These are phyloP conservation scores for Prosopocoilus inquinatus DNA, from an alignment of 2,888 invertebrate species.

Conservation along the genomic window DNA sequence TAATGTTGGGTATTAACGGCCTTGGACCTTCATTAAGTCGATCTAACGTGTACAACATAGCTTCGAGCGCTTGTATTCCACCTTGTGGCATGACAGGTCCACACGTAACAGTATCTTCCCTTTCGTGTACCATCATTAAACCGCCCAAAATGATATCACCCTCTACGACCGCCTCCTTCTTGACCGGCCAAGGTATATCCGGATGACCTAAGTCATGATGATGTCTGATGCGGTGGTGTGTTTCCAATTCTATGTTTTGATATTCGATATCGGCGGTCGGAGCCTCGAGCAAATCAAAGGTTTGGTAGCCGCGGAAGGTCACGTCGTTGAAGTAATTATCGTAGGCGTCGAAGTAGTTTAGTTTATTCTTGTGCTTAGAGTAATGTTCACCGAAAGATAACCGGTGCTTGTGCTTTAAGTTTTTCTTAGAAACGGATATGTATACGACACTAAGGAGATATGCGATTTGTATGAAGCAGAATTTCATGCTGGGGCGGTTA, in stretches of 20 bases:
- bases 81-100: slow-evolving; percentile 95
- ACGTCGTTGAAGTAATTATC: background rate
- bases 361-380: slow-evolving; percentile 2
- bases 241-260: slow-evolving; percentile 12
- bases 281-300: background rate
- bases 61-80: slow-evolving; percentile 83
- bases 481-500: slow-evolving; percentile 12
- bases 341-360: slow-evolving; percentile 8
- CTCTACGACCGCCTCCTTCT: slow-evolving; percentile 81
- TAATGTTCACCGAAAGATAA: slow-evolving; percentile 1
- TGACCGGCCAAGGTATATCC: slow-evolving; percentile 70
- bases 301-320: too few species aligned
- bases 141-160: slow-evolving; percentile 88
- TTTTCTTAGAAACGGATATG: background rate
- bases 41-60: slow-evolving; percentile 89
- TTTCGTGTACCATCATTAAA: slow-evolving; percentile 92
- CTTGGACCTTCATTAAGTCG: slow-evolving; percentile 65
- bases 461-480: slow-evolving; percentile 13
- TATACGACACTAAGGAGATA: slow-evolving; percentile 1
- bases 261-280: slow-evolving; percentile 9
- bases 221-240: slow-evolving; percentile 7
- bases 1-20: slow-evolving; percentile 73
- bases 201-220: slow-evolving; percentile 11
- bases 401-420: slow-evolving; percentile 8
- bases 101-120: slow-evolving; percentile 83